Base-by-base conservation (phyloP, 2,888 invertebrate genomes). In the Loripinus fragilis region DNA sequence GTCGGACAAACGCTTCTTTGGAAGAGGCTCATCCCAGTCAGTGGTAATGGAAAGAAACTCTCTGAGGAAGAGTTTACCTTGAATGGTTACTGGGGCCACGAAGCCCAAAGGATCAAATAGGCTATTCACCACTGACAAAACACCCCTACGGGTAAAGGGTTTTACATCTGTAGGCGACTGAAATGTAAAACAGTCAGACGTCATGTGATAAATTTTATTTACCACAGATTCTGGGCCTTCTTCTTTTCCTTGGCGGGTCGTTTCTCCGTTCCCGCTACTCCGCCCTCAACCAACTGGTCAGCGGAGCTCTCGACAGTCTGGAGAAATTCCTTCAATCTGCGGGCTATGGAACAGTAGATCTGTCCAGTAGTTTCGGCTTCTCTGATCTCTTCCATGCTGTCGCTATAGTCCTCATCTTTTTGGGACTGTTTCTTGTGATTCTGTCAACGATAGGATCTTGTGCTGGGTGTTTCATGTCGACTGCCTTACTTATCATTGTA, bases 381-480 rank as follows among this genome's bases (percentile, higher is more conserved):
- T 45, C 78, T 7, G 71, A 73, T 8, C 38, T 80, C 8, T 38
- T 83, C 25, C 65, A 76, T 15, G 74, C 76, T 3, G 67, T 88
- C 2, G 83, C 86, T 2, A 71, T 87, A 1, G 86, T 79, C 1
- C 80, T 90, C 10, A 87, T 90, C 20, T 81, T 83, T 25, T 73
- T 87, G 17, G 90, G 90, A 30, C 64, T 85, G 10, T 74, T 87
- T 23, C 66, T 90, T 10, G 45, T 86, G 1, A 80, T 85, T 23
- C 76, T 88, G 7, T 80, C 86, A 12, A 60, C 88, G 2, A 60
- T 88, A 2, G 90, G 90, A 5, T 85, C 86, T 28, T 83, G 86
- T 72, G 90, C 88, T 23, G 86, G 87, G 28, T 89, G 88, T 66
- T 88, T 83, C 65, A 83, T 85, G 65, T 74, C 84, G 38, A 81